Conservation (phyloP, 2,797 vertebrate genomes). For the Acanthurus lineatus region DNA sequence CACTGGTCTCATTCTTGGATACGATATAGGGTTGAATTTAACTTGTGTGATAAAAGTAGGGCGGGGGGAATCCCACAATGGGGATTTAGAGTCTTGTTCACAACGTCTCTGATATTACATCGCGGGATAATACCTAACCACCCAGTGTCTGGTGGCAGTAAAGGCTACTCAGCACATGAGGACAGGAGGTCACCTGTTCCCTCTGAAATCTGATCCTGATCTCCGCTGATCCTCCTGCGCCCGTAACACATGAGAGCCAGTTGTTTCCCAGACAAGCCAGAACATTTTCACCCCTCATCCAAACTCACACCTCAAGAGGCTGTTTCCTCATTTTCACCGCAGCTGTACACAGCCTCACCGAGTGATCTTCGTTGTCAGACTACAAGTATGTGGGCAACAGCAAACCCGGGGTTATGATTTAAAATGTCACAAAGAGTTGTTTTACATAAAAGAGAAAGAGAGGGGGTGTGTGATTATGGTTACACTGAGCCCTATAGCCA, state of each 20-base stretch:
- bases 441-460: constrained; percentile 66
- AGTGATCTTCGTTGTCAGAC: constrained; percentile 51
- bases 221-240: constrained; percentile 33
- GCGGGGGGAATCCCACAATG: constrained; percentile 46
- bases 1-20: constrained; percentile 55
- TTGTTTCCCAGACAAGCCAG: constrained; percentile 41
- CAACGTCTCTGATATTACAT: constrained; percentile 60
- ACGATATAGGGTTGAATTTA: constrained; percentile 58
- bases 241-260: constrained; percentile 39
- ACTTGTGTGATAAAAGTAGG: constrained; percentile 47
- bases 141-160: constrained; percentile 50
- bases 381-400: constrained; percentile 55
- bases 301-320: constrained; percentile 31
- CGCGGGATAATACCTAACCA: constrained; percentile 47
- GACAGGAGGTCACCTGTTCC: constrained; percentile 65
- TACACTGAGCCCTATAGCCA: constrained; percentile 70
- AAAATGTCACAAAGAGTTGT: constrained; percentile 72
- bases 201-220: constrained; percentile 65
- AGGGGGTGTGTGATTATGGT: constrained; percentile 62
- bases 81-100: constrained; percentile 69
- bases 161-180: constrained; percentile 40
- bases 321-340: constrained; percentile 34
- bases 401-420: constrained; percentile 71
- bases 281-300: constrained; percentile 23
- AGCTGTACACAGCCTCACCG: constrained; percentile 22